Conservation (phyloP, 2,888 invertebrate genomes). For the Trachelus tabidus region DNA sequence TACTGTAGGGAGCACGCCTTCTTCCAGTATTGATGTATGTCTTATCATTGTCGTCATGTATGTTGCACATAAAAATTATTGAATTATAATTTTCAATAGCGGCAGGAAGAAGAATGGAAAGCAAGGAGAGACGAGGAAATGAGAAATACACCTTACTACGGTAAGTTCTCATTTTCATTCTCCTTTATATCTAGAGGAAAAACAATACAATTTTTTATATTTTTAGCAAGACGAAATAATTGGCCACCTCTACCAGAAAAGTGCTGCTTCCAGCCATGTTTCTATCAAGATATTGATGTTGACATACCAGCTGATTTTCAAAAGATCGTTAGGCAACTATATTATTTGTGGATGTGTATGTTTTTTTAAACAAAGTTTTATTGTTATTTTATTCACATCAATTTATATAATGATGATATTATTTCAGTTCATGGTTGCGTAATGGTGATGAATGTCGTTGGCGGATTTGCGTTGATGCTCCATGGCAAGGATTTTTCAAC, state of each 20-base stretch:
- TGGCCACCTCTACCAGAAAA: slow-evolving; percentile 97
- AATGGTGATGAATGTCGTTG: slow-evolving; percentile 86
- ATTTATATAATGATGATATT: slow-evolving; percentile 32
- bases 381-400: neutral
- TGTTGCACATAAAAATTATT: neutral
- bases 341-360: slow-evolving; percentile 98
- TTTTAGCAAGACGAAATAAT: slow-evolving; percentile 84
- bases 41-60: neutral
- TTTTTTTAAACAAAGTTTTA: slow-evolving; percentile 49
- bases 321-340: slow-evolving; percentile 92
- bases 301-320: slow-evolving; percentile 99
- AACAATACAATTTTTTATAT: slow-evolving; percentile 17
- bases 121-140: slow-evolving; percentile 67
- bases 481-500: slow-evolving; percentile 72
- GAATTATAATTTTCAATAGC: slow-evolving; percentile 69
- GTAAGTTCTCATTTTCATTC: slow-evolving; percentile 45
- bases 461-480: slow-evolving; percentile 83
- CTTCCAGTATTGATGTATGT: slow-evolving; percentile 52
- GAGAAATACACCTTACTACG: slow-evolving; percentile 68
- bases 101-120: slow-evolving; percentile 93
- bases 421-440: slow-evolving; percentile 89
- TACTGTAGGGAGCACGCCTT: slow-evolving; percentile 43
- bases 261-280: slow-evolving; percentile 96
- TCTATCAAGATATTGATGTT: slow-evolving; percentile 99
- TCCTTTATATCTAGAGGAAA: neutral